Percentiles rank a stretch among this genome's conserved stretches.
Conservation (phyloP, 2,888 invertebrate genomes). For the Polydrusus pterygomalis region DNA sequence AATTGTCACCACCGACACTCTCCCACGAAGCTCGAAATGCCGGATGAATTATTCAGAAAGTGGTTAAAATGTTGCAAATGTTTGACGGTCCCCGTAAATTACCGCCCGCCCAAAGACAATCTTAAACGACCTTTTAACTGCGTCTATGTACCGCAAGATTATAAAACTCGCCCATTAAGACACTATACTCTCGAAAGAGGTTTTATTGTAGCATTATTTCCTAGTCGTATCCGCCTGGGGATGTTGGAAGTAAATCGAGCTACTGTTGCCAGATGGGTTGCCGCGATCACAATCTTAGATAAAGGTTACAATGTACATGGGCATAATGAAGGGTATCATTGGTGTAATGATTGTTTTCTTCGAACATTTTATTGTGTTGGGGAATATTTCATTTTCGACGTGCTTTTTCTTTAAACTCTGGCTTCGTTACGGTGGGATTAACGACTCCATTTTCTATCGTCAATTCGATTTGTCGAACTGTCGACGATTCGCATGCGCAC, state of each 20-base stretch:
- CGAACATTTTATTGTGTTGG: too few relatives aligned
- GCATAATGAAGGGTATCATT: too few relatives aligned
- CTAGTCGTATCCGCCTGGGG: background rate
- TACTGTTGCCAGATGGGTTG: background rate
- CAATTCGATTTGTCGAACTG: too few relatives aligned
- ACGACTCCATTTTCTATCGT: too few relatives aligned
- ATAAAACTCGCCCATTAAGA: background rate
- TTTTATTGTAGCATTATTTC: slow-evolving; percentile 4
- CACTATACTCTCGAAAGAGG: background rate
- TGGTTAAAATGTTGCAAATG: slow-evolving; percentile 20
- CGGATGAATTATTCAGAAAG: slow-evolving; percentile 10
- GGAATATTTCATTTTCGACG: too few relatives aligned
- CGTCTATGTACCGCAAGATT: background rate
- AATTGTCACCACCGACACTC: background rate
- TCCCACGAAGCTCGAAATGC: slow-evolving; percentile 3
- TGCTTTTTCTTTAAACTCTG: too few relatives aligned
- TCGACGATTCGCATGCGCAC: too few relatives aligned
- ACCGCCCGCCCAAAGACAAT: slow-evolving; percentile 11
- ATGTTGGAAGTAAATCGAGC: background rate
- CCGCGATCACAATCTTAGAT: too few relatives aligned
- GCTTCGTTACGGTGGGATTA: too few relatives aligned
- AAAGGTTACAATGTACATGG: too few relatives aligned
- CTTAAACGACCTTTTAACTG: slow-evolving; percentile 4
- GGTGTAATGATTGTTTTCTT: too few relatives aligned
- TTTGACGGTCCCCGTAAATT: slow-evolving; percentile 13